Evolutionary conservation across 2,888 invertebrate species (phyloP).

Genomic region (Priocnemis perturbator): DNA sequence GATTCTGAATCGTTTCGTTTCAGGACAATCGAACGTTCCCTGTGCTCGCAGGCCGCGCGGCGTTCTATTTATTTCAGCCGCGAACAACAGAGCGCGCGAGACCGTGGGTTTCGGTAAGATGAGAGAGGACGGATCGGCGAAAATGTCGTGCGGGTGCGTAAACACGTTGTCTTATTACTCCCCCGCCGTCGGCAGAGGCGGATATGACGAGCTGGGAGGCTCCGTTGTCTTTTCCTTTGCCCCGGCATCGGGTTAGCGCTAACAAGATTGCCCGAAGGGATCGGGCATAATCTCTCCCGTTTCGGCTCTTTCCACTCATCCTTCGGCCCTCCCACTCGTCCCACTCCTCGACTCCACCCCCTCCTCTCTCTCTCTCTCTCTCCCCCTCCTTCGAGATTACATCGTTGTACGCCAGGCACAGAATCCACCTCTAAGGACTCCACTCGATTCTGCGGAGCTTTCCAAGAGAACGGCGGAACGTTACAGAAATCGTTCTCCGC

Average conservation of each 20-base stretch:
- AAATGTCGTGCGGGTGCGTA: too few relatives aligned
- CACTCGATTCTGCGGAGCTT: constrained; percentile 10
- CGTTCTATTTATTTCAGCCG: too few relatives aligned
- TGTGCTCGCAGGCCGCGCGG: too few relatives aligned
- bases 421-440: constrained; percentile 41
- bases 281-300: constrained; percentile 55
- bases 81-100: too few relatives aligned
- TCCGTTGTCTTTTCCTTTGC: constrained; percentile 54
- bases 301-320: constrained; percentile 50
- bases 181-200: not conserved
- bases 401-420: constrained; percentile 46
- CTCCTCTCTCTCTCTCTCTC: constrained; percentile 27
- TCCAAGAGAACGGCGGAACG: constrained; percentile 2
- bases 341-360: constrained; percentile 60
- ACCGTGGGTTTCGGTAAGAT: too few relatives aligned
- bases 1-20: too few relatives aligned
- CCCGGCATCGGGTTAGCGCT: constrained; percentile 57
- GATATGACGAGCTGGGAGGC: too few relatives aligned
- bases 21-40: too few relatives aligned
- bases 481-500: constrained; percentile 43
- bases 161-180: not conserved
- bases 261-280: constrained; percentile 67
- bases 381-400: constrained; percentile 41
- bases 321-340: constrained; percentile 57
- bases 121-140: too few relatives aligned